These are phyloP conservation scores for Palythoa heliodiscus DNA, from an alignment of 92 coral and sea anemone species.

Conservation along the genomic window DNA sequence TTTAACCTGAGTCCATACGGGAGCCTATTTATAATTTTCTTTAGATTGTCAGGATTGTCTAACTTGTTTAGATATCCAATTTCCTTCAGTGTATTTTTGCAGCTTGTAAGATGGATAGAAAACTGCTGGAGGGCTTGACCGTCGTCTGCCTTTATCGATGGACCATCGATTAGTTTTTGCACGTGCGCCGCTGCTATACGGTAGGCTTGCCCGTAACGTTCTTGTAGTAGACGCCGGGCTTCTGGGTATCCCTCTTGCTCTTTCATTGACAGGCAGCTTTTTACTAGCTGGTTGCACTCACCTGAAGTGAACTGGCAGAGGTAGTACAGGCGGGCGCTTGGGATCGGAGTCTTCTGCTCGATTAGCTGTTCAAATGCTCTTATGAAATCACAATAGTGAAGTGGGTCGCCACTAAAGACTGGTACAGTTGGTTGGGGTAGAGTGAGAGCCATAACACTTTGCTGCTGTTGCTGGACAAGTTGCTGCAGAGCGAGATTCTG, in stretches of 20 bases:
- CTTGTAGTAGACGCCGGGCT: constrained; percentile 24
- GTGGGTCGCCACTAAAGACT: constrained; percentile 62
- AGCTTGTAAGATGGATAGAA: constrained; percentile 36
- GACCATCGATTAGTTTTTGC: constrained; percentile 11
- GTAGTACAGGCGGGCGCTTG: constrained; percentile 43
- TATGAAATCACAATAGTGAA: constrained; percentile 50
- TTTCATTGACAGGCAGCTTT: constrained; percentile 31
- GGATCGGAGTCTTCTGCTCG: constrained; percentile 33
- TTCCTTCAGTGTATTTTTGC: constrained; percentile 35
- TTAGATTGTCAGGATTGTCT: constrained; percentile 22
- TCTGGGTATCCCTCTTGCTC: constrained; percentile 19
- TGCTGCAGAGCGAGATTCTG: constrained; percentile 40
- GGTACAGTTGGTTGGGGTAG: constrained; percentile 41
- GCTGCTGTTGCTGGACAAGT: constrained; percentile 45
- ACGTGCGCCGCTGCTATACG: constrained; percentile 31
- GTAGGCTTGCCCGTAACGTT: constrained; percentile 27
- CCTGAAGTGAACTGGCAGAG: constrained; percentile 33
- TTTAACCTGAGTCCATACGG: constrained; percentile 4
- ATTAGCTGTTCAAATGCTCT: constrained; percentile 3
- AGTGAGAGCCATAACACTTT: constrained; percentile 49
- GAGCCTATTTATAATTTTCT: background rate
- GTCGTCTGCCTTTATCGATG: constrained; percentile 30
- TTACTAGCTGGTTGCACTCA: constrained; percentile 16
- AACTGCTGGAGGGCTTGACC: constrained; percentile 19
- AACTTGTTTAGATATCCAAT: constrained; percentile 38